Evolutionary conservation across 1,140 invertebrate genomes (phyloP), one percentile per base, ranked within the genome.

Genomic region (Scaptomyza pallida): DNA sequence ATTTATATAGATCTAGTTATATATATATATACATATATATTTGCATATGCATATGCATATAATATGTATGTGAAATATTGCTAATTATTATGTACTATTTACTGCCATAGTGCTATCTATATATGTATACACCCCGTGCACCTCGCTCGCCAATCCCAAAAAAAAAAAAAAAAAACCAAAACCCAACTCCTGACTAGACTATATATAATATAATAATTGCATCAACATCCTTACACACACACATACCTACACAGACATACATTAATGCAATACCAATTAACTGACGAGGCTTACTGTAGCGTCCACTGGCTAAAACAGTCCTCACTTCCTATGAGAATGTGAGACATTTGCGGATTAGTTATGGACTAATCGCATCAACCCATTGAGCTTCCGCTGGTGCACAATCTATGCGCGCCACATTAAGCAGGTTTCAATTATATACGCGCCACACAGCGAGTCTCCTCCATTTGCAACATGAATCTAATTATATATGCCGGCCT

Each of bases 21-120:
- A 82, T 78, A 75, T 65, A 45, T 45, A 54, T 35, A 44, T 52
- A 35, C 12, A 77, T 51, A 78, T 55, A 85, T 75, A 78, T 78
- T 67, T 76, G 26, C 23, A 26, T 30, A 30, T 30, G 8, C 26
- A 30, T 30, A 30, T 30, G 6, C 81, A 67, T 78, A 74, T 75
- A 74, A 74, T 75, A 74, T 69, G 73, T 75, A 69, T 81, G 33
- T 37, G 33, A n/a, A 37, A 78, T 79, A 76, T 78, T 86, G 69
- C 68, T 80, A 73, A 86, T 60, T 79, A 85, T 85, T 85, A 88
- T 73, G 71, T 83, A 79, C 81, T 86, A 88, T 88, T 73, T 88
- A 88, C 82, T 88, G 82, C 82, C 82, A 88, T 88, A 88, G 65
- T 74, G 72, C 72, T 74, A 70, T 71, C 67, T 55, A 30, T 50